Evolutionary conservation across 2,797 vertebrate genomes (phyloP).

Genomic region (Sparus aurata): DNA sequence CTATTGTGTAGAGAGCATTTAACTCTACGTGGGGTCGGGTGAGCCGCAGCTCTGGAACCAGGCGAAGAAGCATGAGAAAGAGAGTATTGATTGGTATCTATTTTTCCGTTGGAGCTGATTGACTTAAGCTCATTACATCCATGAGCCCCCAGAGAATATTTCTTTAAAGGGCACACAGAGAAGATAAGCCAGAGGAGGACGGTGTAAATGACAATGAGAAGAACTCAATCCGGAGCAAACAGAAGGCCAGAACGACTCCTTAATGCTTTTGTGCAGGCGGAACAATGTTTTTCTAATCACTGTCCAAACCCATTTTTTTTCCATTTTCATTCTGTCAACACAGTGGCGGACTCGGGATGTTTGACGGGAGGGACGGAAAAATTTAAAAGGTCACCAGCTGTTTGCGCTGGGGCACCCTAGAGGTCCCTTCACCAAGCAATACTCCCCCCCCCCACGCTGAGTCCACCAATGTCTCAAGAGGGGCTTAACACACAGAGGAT

Average conservation of each 20-base stretch:
- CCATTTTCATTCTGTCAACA: neutral
- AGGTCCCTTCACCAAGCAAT: too few relatives aligned
- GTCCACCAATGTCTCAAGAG: too few relatives aligned
- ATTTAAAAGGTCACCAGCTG: too few relatives aligned
- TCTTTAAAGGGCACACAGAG: constrained; percentile 27
- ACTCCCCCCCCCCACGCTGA: too few relatives aligned
- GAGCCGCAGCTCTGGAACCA: constrained; percentile 23
- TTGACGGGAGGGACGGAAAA: too few relatives aligned
- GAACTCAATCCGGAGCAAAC: neutral
- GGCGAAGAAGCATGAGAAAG: constrained; percentile 22
- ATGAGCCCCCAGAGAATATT: constrained; percentile 30
- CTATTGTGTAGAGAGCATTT: constrained; percentile 37
- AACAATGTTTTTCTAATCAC: neutral
- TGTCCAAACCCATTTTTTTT: neutral
- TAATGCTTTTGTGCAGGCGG: neutral
- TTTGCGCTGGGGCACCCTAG: too few relatives aligned
- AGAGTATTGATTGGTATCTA: constrained; percentile 46
- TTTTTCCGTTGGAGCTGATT: constrained; percentile 47
- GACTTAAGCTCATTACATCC: constrained; percentile 57
- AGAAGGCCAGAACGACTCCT: neutral
- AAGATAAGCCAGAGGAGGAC: constrained; percentile 24
- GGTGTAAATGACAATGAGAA: constrained; percentile 33
- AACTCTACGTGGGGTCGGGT: constrained; percentile 21
- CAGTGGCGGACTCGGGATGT: too few relatives aligned
- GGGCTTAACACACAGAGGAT: too few relatives aligned